phyloP scores from a whole-genome alignment of 1,140 invertebrate species.

The Belonocnema kinseyi region DNA sequence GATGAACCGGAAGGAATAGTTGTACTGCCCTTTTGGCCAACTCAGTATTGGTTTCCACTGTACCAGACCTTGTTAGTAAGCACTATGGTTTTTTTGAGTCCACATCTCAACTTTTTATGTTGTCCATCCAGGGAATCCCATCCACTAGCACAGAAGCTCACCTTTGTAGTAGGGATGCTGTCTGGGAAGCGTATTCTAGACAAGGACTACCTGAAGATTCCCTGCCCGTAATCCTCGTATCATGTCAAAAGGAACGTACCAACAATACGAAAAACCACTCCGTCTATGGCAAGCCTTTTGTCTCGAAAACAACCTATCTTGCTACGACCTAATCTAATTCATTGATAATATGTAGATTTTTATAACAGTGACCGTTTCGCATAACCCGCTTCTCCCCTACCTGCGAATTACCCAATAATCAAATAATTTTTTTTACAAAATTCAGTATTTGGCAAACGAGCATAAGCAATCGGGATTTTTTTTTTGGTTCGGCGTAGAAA shows the following conservation, averaged over 20 bases:
- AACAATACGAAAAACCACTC: not conserved
- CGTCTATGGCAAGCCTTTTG: not conserved
- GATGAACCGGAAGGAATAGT: not conserved
- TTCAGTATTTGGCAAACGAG: too few relatives aligned
- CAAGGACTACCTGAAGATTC: not conserved
- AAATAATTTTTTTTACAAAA: too few relatives aligned
- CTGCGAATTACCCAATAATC: too few relatives aligned
- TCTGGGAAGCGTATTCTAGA: not conserved
- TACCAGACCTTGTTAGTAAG: not conserved
- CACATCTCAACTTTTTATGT: not conserved
- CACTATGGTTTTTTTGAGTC: not conserved
- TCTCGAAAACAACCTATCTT: not conserved
- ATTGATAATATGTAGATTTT: too few relatives aligned
- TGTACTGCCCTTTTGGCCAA: constrained; percentile 9
- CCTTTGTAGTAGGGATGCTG: not conserved
- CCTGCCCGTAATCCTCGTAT: not conserved
- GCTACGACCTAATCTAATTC: too few relatives aligned
- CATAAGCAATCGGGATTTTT: too few relatives aligned
- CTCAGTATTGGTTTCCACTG: constrained; percentile 5
- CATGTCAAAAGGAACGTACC: not conserved
- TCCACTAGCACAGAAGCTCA: too few relatives aligned
- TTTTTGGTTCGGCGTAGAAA: too few relatives aligned
- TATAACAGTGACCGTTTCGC: too few relatives aligned
- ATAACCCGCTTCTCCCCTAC: too few relatives aligned
- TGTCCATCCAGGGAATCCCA: constrained; percentile 2